A percentile compares a stretch with the other conserved stretches of the same genome.
Evolutionary conservation across 2,888 invertebrate species (phyloP).

Genomic region (Phragmatobia fuliginosa): DNA sequence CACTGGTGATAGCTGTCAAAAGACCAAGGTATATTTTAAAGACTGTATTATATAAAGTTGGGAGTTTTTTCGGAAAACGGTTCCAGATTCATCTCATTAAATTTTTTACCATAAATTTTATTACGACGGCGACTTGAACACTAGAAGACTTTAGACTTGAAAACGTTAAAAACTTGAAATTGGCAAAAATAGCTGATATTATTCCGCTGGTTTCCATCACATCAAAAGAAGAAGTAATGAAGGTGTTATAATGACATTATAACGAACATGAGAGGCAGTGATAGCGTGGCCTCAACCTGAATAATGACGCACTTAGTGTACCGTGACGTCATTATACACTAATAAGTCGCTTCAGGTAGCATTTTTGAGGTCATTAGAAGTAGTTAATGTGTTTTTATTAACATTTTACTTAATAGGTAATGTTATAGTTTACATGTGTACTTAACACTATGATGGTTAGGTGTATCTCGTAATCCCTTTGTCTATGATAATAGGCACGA

Average conservation of each 20-base stretch:
- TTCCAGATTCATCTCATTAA: no score
- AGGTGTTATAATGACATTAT: constrained; percentile 7
- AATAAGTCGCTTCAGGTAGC: background rate
- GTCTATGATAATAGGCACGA: no score
- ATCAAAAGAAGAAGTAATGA: no score
- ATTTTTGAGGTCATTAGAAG: background rate
- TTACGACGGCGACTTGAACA: no score
- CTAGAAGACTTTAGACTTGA: no score
- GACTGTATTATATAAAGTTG: background rate
- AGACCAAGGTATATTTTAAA: no score
- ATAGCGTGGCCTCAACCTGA: background rate
- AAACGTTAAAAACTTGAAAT: no score
- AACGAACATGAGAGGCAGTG: constrained; percentile 4
- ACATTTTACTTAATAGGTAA: background rate
- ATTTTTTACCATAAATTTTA: no score
- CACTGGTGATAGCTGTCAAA: no score
- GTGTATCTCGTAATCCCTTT: background rate
- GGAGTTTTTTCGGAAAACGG: no score
- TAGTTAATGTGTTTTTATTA: background rate
- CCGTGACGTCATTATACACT: constrained; percentile 4
- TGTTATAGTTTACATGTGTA: background rate
- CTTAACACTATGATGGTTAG: background rate
- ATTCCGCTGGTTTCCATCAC: no score
- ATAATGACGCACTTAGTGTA: constrained; percentile 7
- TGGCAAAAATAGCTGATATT: no score